Evolutionary conservation across 1,140 invertebrate genomes (phyloP).

Genomic region (Neuroterus valhalla): DNA sequence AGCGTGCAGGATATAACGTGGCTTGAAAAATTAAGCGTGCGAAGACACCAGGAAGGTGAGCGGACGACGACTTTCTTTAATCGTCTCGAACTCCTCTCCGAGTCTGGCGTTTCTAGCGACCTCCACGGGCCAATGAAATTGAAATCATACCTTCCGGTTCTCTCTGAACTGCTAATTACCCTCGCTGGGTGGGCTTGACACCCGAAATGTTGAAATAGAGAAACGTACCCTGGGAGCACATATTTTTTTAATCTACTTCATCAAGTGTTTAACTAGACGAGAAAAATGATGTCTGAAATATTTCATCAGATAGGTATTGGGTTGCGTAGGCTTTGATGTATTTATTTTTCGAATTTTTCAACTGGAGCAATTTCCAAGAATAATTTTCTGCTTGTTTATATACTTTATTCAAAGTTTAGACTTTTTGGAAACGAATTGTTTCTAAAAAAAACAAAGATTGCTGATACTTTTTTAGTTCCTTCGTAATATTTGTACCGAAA

Average conservation of each 20-base stretch:
- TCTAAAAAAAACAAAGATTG: no score
- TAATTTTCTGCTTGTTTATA: no score
- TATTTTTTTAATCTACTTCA: neutral
- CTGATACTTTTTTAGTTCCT: no score
- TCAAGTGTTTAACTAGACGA: neutral
- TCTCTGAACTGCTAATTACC: neutral
- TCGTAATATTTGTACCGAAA: no score
- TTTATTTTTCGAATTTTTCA: no score
- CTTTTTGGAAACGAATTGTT: no score
- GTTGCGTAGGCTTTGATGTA: no score
- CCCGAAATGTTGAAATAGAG: slow-evolving; percentile 21
- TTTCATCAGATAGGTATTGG: neutral
- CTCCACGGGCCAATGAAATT: slow-evolving; percentile 60
- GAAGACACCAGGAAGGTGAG: slow-evolving; percentile 51
- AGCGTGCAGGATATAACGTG: slow-evolving; percentile 10
- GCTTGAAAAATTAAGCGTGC: slow-evolving; percentile 30
- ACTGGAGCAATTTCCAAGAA: no score
- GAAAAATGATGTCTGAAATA: neutral
- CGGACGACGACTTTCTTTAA: slow-evolving; percentile 58
- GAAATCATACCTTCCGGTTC: slow-evolving; percentile 39
- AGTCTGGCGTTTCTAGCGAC: slow-evolving; percentile 61
- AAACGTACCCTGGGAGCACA: neutral
- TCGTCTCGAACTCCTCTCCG: slow-evolving; percentile 48
- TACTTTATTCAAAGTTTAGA: no score
- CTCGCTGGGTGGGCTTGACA: neutral